Percentiles rank a stretch among this genome's conserved stretches.
Conservation (phyloP, 2,888 invertebrate genomes). For the Parelbella ahira region DNA sequence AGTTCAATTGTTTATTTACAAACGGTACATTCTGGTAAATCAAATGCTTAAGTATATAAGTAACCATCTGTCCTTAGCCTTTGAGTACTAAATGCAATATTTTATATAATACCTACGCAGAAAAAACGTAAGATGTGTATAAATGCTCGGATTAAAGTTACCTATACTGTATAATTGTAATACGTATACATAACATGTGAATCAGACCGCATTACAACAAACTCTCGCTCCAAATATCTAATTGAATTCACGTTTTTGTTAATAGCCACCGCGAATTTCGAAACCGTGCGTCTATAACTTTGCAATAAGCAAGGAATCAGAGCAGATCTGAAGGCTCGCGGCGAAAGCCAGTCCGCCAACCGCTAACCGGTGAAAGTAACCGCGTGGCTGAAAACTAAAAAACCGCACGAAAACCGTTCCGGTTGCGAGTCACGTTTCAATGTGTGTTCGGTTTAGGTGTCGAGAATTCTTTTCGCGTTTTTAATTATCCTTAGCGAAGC, state of each 20-base stretch:
- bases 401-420: conserved; percentile 54
- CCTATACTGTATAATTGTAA: too few species aligned
- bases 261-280: conserved; percentile 8
- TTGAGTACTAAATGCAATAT: too few species aligned
- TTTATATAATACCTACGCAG: too few species aligned
- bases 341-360: conserved; percentile 17
- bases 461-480: conserved; percentile 13
- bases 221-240: background rate
- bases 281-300: conserved; percentile 16
- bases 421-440: conserved; percentile 20
- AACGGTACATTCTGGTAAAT: too few species aligned
- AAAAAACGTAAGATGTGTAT: too few species aligned
- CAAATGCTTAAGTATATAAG: too few species aligned
- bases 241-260: conserved; percentile 3
- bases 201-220: background rate
- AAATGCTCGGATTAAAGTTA: too few species aligned
- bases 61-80: too few species aligned
- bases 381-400: conserved; percentile 41
- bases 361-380: conserved; percentile 55
- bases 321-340: conserved; percentile 30
- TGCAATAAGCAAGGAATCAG: conserved; percentile 27
- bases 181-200: background rate
- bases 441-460: conserved; percentile 6
- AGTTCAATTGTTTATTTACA: too few species aligned
- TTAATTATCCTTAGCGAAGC: too few species aligned